A percentile compares a stretch with the other conserved stretches of the same genome.
Conservation (phyloP, 1,140 invertebrate species). For the Calosoma granatense region DNA sequence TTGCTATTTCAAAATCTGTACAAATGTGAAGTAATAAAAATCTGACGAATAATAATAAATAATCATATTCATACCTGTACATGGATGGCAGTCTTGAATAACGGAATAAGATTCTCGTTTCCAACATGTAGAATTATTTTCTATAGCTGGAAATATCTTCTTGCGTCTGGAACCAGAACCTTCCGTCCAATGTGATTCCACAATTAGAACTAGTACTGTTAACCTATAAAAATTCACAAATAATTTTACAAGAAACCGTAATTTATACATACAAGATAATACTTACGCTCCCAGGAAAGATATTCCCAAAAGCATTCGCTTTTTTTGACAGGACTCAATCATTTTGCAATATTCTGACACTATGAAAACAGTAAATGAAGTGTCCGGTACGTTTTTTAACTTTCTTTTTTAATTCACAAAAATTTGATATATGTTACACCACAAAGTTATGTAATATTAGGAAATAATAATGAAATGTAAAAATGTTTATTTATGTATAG, state of each 20-base stretch:
- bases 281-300: constrained; percentile 49
- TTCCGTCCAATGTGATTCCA: constrained; percentile 64
- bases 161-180: constrained; percentile 40
- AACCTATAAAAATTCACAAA: constrained; percentile 44
- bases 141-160: constrained; percentile 48
- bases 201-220: constrained; percentile 63
- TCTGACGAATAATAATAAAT: constrained; percentile 7
- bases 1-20: constrained; percentile 58
- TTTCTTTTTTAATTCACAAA: no score
- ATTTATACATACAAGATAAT: constrained; percentile 12
- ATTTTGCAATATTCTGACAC: constrained; percentile 33
- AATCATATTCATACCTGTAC: constrained; percentile 44
- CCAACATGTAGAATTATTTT: constrained; percentile 66
- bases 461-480: no score
- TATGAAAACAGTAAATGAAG: no score
- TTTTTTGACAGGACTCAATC: constrained; percentile 58
- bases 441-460: no score
- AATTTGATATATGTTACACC: no score
- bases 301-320: constrained; percentile 54
- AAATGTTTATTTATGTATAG: no score
- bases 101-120: constrained; percentile 56
- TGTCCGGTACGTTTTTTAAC: no score
- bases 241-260: constrained; percentile 16
- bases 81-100: constrained; percentile 66
- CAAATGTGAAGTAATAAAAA: constrained; percentile 18